These are phyloP conservation scores for Formica aserva DNA, from an alignment of 2,888 invertebrate genomes.

Conservation along the genomic window DNA sequence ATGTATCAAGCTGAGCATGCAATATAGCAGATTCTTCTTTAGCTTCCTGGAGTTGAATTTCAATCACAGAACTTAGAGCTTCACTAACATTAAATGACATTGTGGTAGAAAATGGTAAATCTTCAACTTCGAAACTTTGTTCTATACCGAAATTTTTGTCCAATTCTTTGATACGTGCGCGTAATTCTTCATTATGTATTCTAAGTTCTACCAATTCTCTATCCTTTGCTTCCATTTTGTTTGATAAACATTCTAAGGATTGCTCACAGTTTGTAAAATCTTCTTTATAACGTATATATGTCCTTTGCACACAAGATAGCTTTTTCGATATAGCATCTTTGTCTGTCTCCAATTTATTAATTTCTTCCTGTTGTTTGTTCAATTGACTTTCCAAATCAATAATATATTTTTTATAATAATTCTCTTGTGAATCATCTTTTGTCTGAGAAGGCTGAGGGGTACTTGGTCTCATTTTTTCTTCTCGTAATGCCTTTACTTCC, in stretches of 20 bases:
- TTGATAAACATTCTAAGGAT: conserved; percentile 72
- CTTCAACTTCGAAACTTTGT: conserved; percentile 82
- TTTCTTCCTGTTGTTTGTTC: conserved; percentile 86
- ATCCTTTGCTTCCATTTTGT: conserved; percentile 78
- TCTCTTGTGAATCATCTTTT: conserved; percentile 78
- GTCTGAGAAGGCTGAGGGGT: conserved; percentile 82
- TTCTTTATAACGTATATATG: conserved; percentile 70
- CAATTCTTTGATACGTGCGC: conserved; percentile 77
- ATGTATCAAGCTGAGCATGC: conserved; percentile 86
- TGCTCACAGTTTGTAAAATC: conserved; percentile 75
- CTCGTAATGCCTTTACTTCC: conserved; percentile 83
- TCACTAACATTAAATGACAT: conserved; percentile 78
- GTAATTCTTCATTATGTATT: conserved; percentile 80
- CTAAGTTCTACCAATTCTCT: conserved; percentile 78
- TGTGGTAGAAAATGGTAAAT: conserved; percentile 38
- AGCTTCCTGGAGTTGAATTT: conserved; percentile 84
- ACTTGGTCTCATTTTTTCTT: conserved; percentile 80
- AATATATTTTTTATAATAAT: conserved; percentile 86
- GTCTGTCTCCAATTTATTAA: conserved; percentile 87
- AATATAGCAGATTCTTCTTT: conserved; percentile 80
- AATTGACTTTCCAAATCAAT: conserved; percentile 87
- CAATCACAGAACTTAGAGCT: conserved; percentile 81
- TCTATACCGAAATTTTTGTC: conserved; percentile 70
- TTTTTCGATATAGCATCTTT: conserved; percentile 86
- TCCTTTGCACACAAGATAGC: conserved; percentile 70